A percentile compares a stretch with the other conserved stretches of the same genome.
phyloP scores from a whole-genome alignment of 2,888 invertebrate species.

The Uropetala carovei region DNA sequence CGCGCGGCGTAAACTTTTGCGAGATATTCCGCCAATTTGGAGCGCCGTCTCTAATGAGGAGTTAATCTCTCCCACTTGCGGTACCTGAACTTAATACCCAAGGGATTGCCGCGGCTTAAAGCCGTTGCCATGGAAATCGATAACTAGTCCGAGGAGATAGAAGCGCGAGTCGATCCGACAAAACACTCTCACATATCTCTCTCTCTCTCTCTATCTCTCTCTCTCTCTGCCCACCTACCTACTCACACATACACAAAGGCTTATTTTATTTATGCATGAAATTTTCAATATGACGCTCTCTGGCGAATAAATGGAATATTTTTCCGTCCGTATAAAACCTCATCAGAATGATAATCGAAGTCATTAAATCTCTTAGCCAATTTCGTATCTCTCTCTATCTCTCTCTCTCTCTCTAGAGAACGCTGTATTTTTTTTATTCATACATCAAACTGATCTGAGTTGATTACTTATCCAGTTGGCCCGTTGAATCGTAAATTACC shows the following conservation, averaged over 20 bases:
- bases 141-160: background rate
- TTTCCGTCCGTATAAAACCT: background rate
- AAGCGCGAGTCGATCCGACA: background rate
- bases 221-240: background rate
- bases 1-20: conserved; percentile 1
- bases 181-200: background rate
- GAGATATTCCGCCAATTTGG: background rate
- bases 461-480: conserved; percentile 17
- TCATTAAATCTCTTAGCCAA: conserved; percentile 6
- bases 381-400: background rate
- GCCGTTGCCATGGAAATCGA: background rate
- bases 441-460: background rate
- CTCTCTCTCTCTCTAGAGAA: background rate
- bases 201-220: background rate
- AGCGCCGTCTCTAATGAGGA: conserved; percentile 27
- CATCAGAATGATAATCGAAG: conserved; percentile 3
- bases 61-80: conserved; percentile 35
- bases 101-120: conserved; percentile 14
- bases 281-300: too few relatives aligned
- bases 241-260: background rate
- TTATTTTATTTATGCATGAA: background rate
- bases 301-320: background rate
- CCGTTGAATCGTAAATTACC: conserved; percentile 14
- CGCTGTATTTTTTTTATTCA: too few relatives aligned
- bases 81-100: conserved; percentile 6